Conservation (phyloP, 2,113 vertebrate genomes). For the Vireo altiloquus region DNA sequence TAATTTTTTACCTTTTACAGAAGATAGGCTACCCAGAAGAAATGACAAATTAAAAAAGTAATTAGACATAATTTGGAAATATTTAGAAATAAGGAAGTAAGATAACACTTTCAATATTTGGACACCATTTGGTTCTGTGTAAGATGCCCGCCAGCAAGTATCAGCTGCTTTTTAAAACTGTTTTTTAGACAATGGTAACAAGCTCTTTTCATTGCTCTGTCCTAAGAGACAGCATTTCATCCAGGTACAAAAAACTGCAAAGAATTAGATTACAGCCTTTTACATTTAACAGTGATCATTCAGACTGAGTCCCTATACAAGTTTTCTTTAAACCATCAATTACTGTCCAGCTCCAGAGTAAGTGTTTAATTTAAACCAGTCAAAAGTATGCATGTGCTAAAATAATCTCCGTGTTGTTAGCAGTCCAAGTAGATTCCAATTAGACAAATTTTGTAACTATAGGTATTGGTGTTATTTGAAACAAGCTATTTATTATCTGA, state of each 20-base stretch:
- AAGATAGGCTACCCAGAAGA: not conserved
- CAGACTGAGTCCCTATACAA: not conserved
- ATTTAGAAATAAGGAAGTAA: not conserved
- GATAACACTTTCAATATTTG: not conserved
- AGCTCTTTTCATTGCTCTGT: not conserved
- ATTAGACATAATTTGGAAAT: not conserved
- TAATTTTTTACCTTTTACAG: not conserved
- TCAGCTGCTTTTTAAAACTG: not conserved
- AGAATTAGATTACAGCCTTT: not conserved
- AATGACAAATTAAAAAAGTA: not conserved
- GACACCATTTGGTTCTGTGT: not conserved
- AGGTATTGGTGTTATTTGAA: not conserved
- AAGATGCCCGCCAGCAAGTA: not conserved
- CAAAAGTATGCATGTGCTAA: not conserved
- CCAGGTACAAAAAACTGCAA: not conserved
- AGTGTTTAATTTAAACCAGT: not conserved
- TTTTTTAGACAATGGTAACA: not conserved
- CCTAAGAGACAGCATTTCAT: not conserved
- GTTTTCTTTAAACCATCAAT: not conserved
- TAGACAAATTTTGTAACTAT: not conserved
- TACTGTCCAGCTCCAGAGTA: not conserved
- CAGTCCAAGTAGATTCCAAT: not conserved
- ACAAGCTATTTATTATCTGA: not conserved
- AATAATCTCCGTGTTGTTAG: not conserved
- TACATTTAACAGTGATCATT: not conserved